A percentile compares a stretch with the other conserved stretches of the same genome.
Evolutionary conservation across 2,113 vertebrate species (phyloP).

Genomic region (Ailuropoda melanoleuca): DNA sequence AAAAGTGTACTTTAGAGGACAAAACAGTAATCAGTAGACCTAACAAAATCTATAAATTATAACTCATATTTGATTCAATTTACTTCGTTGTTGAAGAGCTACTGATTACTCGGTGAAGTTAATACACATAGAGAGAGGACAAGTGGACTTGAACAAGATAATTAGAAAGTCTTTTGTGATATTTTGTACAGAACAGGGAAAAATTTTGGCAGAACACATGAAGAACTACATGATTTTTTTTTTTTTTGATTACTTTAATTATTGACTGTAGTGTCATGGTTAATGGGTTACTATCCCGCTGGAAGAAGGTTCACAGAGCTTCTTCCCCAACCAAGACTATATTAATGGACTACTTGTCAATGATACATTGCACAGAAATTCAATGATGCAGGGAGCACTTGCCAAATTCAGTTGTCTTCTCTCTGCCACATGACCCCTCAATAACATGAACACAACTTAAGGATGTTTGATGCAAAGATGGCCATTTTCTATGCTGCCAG

Average conservation of each 20-base stretch:
- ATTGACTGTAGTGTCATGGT: neutral
- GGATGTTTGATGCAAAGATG: neutral
- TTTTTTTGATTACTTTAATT: neutral
- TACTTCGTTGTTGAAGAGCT: neutral
- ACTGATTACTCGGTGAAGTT: neutral
- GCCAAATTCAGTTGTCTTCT: neutral
- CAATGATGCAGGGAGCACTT: neutral
- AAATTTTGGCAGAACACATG: neutral
- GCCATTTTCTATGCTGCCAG: neutral
- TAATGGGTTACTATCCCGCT: neutral
- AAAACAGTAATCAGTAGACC: neutral
- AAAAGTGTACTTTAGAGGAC: neutral
- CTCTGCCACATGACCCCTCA: neutral
- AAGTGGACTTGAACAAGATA: neutral
- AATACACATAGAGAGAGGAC: neutral
- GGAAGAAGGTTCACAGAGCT: neutral
- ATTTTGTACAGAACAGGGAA: neutral
- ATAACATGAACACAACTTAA: neutral
- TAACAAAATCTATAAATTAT: neutral
- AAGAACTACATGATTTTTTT: neutral
- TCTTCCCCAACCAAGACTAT: neutral
- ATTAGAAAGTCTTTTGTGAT: neutral
- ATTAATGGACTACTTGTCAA: neutral
- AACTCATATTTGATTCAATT: neutral
- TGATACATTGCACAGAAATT: neutral